Percentiles rank a stretch among this genome's conserved stretches.
These are phyloP conservation scores for Melanerpes aurifrons DNA, from an alignment of 2,113 vertebrate genomes.

Conservation along the genomic window DNA sequence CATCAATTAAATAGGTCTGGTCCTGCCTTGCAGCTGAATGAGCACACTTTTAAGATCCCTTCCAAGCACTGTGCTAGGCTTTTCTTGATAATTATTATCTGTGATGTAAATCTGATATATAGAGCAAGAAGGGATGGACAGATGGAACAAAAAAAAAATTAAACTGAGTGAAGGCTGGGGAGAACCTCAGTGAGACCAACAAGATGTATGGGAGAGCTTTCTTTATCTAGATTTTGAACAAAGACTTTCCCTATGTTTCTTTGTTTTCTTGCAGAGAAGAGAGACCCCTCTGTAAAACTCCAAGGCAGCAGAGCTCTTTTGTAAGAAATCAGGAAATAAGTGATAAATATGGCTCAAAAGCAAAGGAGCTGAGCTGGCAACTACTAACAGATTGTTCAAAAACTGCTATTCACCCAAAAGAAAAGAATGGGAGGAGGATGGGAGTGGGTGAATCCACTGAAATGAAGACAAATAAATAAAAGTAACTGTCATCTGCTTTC, in stretches of 20 bases:
- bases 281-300: slow-evolving; percentile 5
- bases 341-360: slow-evolving; percentile 55
- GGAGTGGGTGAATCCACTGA: neutral
- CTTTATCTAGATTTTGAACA: neutral
- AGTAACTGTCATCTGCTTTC: neutral
- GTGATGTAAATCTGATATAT: neutral
- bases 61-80: neutral
- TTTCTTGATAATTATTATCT: neutral
- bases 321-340: slow-evolving; percentile 42
- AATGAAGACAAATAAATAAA: slow-evolving; percentile 47
- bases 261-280: slow-evolving; percentile 4
- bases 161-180: neutral
- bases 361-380: slow-evolving; percentile 59
- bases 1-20: neutral
- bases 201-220: neutral
- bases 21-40: neutral
- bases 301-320: slow-evolving; percentile 26
- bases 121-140: neutral
- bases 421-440: neutral
- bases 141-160: neutral
- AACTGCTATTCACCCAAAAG: slow-evolving; percentile 41
- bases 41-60: neutral
- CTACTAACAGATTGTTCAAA: slow-evolving; percentile 52
- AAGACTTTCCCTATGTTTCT: neutral
- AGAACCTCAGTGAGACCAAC: neutral